These are phyloP conservation scores for Ophion ellenae DNA, from an alignment of 2,888 invertebrate species.

Conservation along the genomic window DNA sequence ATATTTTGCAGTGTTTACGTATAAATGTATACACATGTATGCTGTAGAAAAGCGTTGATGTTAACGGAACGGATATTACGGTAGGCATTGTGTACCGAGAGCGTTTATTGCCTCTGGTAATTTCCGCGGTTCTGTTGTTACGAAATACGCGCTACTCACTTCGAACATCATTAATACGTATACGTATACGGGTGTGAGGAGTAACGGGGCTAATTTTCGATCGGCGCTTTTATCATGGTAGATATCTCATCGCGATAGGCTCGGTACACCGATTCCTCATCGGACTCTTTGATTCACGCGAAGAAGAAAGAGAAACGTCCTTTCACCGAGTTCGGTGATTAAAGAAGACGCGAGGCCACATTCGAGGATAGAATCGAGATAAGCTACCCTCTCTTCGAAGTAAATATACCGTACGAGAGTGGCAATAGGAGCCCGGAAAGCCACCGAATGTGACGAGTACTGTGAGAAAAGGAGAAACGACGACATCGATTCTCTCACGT, in stretches of 20 bases:
- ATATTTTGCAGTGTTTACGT: slow-evolving; percentile 5
- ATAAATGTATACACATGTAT: background rate
- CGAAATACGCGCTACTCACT: slow-evolving; percentile 12
- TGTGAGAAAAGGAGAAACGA: slow-evolving; percentile 19
- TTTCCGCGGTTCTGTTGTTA: slow-evolving; percentile 8
- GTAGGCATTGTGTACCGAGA: background rate
- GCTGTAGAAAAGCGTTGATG: slow-evolving; percentile 30
- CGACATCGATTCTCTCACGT: slow-evolving; percentile 57
- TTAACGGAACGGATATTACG: slow-evolving; percentile 15
- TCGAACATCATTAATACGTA: slow-evolving; percentile 23
- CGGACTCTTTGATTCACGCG: background rate
- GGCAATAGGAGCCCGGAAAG: slow-evolving; percentile 1
- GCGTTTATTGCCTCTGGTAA: slow-evolving; percentile 31
- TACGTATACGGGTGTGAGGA: background rate
- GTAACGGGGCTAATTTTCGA: background rate
- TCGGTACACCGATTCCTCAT: too few relatives aligned
- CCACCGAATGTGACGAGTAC: slow-evolving; percentile 48
- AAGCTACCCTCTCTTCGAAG: background rate
- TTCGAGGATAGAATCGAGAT: slow-evolving; percentile 4
- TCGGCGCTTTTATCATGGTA: background rate
- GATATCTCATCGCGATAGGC: too few relatives aligned
- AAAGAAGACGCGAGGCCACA: background rate
- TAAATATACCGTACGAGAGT: background rate
- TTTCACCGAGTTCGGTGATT: background rate
- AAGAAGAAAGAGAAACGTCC: background rate